Conservation (phyloP, 2,113 vertebrate species). For the Corythornis madagascariensis region DNA sequence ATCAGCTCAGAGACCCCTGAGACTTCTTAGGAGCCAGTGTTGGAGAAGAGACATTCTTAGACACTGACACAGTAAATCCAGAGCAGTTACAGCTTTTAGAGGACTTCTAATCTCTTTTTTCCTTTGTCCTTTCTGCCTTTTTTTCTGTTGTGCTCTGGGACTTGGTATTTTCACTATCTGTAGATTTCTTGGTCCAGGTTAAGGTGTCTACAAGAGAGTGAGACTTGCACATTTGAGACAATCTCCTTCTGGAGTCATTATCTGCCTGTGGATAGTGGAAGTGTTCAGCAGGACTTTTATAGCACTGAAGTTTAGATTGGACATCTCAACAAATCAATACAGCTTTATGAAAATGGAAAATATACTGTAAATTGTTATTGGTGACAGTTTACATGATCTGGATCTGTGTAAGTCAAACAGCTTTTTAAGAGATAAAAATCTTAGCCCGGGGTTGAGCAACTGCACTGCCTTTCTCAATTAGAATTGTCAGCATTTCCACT, state of each 20-base stretch:
- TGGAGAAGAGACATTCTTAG: background rate
- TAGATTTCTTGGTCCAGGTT: background rate
- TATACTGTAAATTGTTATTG: background rate
- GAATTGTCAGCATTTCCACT: background rate
- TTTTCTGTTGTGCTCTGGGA: background rate
- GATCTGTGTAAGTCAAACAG: background rate
- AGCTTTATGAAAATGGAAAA: background rate
- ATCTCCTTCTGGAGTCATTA: accelerated
- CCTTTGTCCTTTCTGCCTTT: background rate
- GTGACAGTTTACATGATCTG: background rate
- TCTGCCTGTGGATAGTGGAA: background rate
- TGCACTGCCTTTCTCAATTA: background rate
- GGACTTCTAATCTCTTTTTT: background rate
- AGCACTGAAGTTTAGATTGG: background rate
- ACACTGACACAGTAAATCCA: background rate
- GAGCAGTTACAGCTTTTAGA: background rate
- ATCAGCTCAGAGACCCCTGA: background rate
- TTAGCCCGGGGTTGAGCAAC: background rate
- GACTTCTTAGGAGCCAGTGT: background rate
- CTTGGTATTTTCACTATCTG: background rate
- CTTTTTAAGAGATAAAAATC: background rate
- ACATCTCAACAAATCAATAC: background rate
- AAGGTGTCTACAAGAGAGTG: background rate
- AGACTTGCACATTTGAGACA: background rate
- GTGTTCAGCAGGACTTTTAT: background rate